These are phyloP conservation scores for Coturnix japonica DNA, from an alignment of 2,113 vertebrate genomes.

Conservation along the genomic window DNA sequence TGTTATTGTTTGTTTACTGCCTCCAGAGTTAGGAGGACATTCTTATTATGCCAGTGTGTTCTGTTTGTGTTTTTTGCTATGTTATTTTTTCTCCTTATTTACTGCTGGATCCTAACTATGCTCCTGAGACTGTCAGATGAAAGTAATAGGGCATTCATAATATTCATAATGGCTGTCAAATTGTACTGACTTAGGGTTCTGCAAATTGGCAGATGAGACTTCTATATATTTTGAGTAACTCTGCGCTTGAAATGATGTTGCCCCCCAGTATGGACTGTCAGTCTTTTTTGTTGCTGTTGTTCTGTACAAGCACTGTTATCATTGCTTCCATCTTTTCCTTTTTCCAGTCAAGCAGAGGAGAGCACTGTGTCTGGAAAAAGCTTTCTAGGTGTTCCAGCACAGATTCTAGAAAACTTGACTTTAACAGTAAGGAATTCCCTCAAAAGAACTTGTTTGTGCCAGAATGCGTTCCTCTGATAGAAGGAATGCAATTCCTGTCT, in stretches of 20 bases:
- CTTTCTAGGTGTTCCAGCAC: neutral
- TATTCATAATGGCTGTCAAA: slow-evolving; percentile 19
- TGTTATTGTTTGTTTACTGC: neutral
- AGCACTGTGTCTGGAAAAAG: neutral
- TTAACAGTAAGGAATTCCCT: neutral
- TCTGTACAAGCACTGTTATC: neutral
- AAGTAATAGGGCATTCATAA: neutral
- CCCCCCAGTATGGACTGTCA: neutral
- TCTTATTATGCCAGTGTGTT: neutral
- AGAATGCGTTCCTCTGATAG: neutral
- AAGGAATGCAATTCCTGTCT: too few relatives aligned
- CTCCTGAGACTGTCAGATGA: neutral
- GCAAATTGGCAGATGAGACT: neutral
- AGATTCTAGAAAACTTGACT: neutral
- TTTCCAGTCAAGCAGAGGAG: neutral
- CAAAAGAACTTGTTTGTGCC: neutral
- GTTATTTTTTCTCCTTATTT: neutral
- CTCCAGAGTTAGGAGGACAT: fast-evolving
- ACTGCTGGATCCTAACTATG: neutral
- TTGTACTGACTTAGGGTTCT: neutral
- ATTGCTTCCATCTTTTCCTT: neutral
- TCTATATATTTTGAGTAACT: neutral
- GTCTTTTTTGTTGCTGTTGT: neutral
- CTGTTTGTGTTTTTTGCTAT: neutral
- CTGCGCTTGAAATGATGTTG: neutral